Base-by-base conservation (phyloP, 2,888 invertebrate species). In the Campoplex nolae region DNA sequence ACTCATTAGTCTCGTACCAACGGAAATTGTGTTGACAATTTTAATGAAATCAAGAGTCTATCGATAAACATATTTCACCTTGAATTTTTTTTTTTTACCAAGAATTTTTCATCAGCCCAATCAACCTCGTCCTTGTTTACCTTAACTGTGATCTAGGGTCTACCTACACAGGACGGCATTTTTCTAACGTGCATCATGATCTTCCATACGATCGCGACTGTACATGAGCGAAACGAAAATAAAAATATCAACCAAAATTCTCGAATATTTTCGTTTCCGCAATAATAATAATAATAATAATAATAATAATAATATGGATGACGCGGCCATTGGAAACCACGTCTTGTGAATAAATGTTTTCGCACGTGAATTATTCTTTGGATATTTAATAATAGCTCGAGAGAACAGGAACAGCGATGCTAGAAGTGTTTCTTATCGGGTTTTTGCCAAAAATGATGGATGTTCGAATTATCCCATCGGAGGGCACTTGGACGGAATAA, bases 121-220 rank as follows among this genome's bases (percentile, higher is more conserved):
- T 68, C 32, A 51, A 51, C 28, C 3, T 68, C 56, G 67, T 73
- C 56, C 67, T 78, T 73, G 51, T 74, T 84, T 32, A 32, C 79
- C 65, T 67, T 68, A 51, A 56, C 65, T 45, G 51, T 84, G 78
- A 80, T 48, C 75, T 79, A 68, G 67, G 79, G 58, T 84, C 75
- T 80, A 35, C 84, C 84, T 79, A 79, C 79, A 79, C 79, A 68
- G 75, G 79, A 84, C 84, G 79, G 79, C 79, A 84, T 84, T 84
- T 84, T 84, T 84, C 56, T 48, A 45, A 51, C 79, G 42, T 84
- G 84, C 58, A 84, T 84, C 79, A 84, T 6, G 16, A 11, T 35
- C 73, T n/a, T 32, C 38, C 4, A 35, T 28, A 13, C 45, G n/a
- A 23, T 65, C 32, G 18, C 48, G 32, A 67, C n/a, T 65, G 23